Evolutionary conservation across 2,888 invertebrate genomes (phyloP).

Genomic region (Lepas anatifera): DNA sequence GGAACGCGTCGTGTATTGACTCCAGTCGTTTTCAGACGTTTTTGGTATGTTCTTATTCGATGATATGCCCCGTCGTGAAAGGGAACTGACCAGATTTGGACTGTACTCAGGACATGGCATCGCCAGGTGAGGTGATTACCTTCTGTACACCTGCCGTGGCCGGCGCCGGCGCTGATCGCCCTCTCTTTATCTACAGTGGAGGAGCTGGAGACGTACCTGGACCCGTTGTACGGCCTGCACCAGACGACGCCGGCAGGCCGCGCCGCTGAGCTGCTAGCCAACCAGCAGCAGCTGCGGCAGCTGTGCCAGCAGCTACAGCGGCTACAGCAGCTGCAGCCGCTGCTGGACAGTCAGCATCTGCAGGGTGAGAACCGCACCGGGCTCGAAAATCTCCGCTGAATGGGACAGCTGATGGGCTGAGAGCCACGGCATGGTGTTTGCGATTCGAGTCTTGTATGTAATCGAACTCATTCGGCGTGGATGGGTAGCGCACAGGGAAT

Average conservation of each 20-base stretch:
- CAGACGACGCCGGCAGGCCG: not conserved
- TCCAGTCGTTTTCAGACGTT: not conserved
- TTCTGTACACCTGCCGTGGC: not conserved
- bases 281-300: not conserved
- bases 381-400: too few relatives aligned
- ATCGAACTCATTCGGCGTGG: too few relatives aligned
- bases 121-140: too few relatives aligned
- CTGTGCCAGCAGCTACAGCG: not conserved
- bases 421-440: too few relatives aligned
- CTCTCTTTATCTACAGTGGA: not conserved
- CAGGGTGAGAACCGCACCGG: not conserved
- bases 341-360: conserved; percentile 11
- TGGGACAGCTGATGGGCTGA: too few relatives aligned
- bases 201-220: conserved; percentile 9
- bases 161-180: not conserved
- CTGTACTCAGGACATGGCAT: not conserved
- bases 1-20: not conserved
- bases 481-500: too few relatives aligned
- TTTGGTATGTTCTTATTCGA: not conserved
- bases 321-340: not conserved
- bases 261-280: not conserved
- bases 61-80: not conserved
- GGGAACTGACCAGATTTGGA: not conserved
- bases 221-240: not conserved
- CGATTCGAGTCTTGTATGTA: too few relatives aligned